Percentiles rank a stretch among this genome's conserved stretches.
These are phyloP conservation scores for Aptenodytes forsteri DNA, from an alignment of 2,113 vertebrate species.

Conservation along the genomic window DNA sequence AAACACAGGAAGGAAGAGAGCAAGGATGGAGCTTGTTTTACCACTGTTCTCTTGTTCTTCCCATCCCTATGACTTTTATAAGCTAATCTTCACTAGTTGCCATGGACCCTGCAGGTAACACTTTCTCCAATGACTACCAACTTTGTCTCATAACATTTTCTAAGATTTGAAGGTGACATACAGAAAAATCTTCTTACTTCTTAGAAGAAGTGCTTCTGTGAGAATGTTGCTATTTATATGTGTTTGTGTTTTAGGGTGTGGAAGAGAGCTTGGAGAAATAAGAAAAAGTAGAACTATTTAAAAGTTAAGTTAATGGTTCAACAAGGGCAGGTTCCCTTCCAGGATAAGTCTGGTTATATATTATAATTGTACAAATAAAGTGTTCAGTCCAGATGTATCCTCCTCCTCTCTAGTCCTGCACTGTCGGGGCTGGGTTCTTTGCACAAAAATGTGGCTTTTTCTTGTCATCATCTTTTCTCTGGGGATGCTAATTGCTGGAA, in stretches of 20 bases:
- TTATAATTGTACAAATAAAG: not conserved
- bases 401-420: not conserved
- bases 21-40: not conserved
- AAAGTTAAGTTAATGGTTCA: constrained; percentile 26
- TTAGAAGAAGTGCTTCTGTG: not conserved
- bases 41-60: not conserved
- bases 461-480: not conserved
- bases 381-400: not conserved
- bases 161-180: not conserved
- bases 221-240: not conserved
- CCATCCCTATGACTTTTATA: not conserved
- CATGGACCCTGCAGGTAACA: not conserved
- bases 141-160: not conserved
- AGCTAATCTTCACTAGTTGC: not conserved
- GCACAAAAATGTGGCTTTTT: constrained; percentile 28
- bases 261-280: not conserved
- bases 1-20: not conserved
- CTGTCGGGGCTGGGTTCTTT: not conserved
- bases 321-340: not conserved
- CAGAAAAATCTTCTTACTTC: not conserved
- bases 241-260: not conserved
- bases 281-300: not conserved
- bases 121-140: not conserved
- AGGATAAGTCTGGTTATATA: not conserved
- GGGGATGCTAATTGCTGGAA: constrained; percentile 37